These are phyloP conservation scores for Lysandra bellargus DNA, from an alignment of 2,888 invertebrate genomes.

Conservation along the genomic window DNA sequence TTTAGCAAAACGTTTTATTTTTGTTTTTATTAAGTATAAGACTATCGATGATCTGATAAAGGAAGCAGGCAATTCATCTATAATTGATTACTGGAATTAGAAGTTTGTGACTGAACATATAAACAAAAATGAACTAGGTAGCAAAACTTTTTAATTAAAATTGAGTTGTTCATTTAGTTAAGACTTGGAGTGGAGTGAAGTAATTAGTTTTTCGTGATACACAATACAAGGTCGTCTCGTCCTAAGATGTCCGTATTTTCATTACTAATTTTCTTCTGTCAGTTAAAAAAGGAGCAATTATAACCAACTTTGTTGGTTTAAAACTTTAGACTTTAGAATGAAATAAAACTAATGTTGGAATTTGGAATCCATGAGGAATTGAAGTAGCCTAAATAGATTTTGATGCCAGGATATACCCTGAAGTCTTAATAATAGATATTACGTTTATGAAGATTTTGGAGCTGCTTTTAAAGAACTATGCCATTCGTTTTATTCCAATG, in stretches of 20 bases:
- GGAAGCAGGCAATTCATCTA: not conserved
- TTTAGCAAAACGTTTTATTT: too few relatives aligned
- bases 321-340: too few relatives aligned
- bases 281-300: not conserved
- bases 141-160: slow-evolving; percentile 22
- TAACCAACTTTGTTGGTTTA: too few relatives aligned
- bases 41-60: not conserved
- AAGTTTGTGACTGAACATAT: not conserved
- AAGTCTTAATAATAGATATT: too few relatives aligned
- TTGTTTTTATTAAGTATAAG: too few relatives aligned
- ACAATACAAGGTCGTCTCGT: not conserved
- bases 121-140: not conserved
- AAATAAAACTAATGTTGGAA: too few relatives aligned
- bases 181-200: not conserved
- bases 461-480: too few relatives aligned
- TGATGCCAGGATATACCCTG: too few relatives aligned
- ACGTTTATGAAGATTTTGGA: too few relatives aligned
- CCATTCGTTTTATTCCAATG: too few relatives aligned
- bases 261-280: not conserved
- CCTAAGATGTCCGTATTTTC: not conserved
- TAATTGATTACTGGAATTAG: not conserved
- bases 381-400: too few relatives aligned
- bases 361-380: too few relatives aligned
- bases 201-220: slow-evolving; percentile 2
- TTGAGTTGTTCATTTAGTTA: slow-evolving; percentile 20